Percentiles rank a stretch among this genome's conserved stretches.
Conservation (phyloP, 35 echinoderm and acorn worm genomes). For the Patiria miniata region DNA sequence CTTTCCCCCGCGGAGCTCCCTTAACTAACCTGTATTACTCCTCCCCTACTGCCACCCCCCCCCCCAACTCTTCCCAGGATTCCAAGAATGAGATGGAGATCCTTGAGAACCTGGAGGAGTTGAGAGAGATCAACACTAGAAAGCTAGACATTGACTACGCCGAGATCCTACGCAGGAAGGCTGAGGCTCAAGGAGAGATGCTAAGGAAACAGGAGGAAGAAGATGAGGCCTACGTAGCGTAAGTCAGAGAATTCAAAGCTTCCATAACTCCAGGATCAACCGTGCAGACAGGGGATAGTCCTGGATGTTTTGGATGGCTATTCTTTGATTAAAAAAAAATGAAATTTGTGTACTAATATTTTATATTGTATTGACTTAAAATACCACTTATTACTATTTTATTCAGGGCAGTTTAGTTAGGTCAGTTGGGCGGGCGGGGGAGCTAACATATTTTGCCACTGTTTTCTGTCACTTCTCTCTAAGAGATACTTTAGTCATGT, state of each 20-base stretch:
- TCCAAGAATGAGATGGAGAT: slow-evolving; percentile 89
- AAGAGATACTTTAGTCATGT: no score
- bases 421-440: no score
- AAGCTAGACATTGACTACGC: slow-evolving; percentile 78
- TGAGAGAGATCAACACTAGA: slow-evolving; percentile 79
- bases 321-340: no score
- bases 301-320: background rate
- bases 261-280: background rate
- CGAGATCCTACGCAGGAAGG: slow-evolving; percentile 72
- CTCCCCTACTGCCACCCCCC: no score
- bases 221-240: slow-evolving; percentile 96
- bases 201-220: slow-evolving; percentile 78
- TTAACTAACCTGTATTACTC: no score
- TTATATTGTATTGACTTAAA: no score
- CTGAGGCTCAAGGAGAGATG: slow-evolving; percentile 52
- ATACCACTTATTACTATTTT: no score
- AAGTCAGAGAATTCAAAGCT: background rate
- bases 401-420: no score
- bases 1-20: no score
- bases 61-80: slow-evolving; percentile 43
- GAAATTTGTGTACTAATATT: no score
- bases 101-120: slow-evolving; percentile 83
- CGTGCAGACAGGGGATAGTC: background rate
- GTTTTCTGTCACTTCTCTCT: no score
- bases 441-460: no score